Evolutionary conservation across 2,888 invertebrate genomes (phyloP), one percentile per base, ranked within the genome.

Genomic region (Dolichopus griseipennis): DNA sequence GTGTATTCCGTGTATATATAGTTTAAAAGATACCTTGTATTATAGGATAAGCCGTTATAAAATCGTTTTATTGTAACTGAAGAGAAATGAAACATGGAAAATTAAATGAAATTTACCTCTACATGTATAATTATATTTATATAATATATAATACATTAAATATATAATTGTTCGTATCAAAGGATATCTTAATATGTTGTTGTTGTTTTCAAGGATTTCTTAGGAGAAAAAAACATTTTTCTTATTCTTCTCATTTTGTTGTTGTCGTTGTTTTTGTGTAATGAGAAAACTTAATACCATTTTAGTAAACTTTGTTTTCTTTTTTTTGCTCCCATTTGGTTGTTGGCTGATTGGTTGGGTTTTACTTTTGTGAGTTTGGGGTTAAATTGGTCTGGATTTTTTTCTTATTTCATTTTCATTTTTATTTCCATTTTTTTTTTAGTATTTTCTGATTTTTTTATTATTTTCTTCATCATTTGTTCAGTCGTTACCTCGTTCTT

Each of bases 271-370:
- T 52, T 52, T 5, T 52, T 52, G 18, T 52, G 52, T 52, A 52
- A 52, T 52, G 52, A 52, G 52, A 52, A 52, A 52, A 52, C 52
- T 52, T 52, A 52, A 52, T 52, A 52, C 52, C 52, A 52, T 52
- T 52, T 52, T 18, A 52, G 52, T 52, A 52, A 52, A 52, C 52
- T 52, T 52, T 52, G 9, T 15, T 15, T n/a, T 9, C 18, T 52
- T 12, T 52, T 12, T n/a, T 52, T 18, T 52, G 5, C 18, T 52
- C 18, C 18, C 18, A 1, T 18, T 52, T 52, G 3, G 15, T 52
- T 52, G 18, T 52, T 52, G 52, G 52, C 15, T 52, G 52, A 52
- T 52, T 52, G n/a, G 52, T 52, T 52, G 18, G 18, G 52, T 52
- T 52, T 9, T 18, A 6, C 10, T 37, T 52, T 43, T 43, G 7